A percentile compares a stretch with the other conserved stretches of the same genome.
These are phyloP conservation scores for Volucella inanis DNA, from an alignment of 2,888 invertebrate species.

Conservation along the genomic window DNA sequence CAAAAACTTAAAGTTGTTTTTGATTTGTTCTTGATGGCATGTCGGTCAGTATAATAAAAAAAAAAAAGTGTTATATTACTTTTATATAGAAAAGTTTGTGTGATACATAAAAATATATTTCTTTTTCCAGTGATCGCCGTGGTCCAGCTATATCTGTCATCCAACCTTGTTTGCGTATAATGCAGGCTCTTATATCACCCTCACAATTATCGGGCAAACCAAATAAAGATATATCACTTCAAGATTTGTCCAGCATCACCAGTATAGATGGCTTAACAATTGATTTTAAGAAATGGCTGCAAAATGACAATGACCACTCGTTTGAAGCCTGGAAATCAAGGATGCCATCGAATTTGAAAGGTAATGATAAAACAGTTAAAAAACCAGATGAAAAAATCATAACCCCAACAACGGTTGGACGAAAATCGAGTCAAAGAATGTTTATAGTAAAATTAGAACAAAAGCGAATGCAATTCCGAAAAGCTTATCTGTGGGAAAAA, in stretches of 20 bases:
- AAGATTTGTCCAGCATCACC: conserved; percentile 84
- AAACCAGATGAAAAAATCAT: conserved; percentile 55
- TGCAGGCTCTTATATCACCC: conserved; percentile 91
- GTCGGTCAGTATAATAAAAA: conserved; percentile 82
- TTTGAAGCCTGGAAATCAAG: conserved; percentile 89
- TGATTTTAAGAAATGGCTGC: conserved; percentile 89
- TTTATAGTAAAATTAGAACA: conserved; percentile 78
- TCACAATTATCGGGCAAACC: conserved; percentile 85
- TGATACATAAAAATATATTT: neutral
- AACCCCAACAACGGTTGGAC: conserved; percentile 26
- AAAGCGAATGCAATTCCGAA: conserved; percentile 81
- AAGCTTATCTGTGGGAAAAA: conserved; percentile 88
- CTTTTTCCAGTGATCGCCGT: conserved; percentile 85
- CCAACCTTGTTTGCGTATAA: conserved; percentile 95
- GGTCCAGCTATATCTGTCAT: conserved; percentile 95
- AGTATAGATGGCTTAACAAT: conserved; percentile 87
- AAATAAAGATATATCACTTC: conserved; percentile 84
- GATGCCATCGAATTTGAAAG: conserved; percentile 84
- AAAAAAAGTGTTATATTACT: neutral
- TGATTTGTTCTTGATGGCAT: conserved; percentile 92
- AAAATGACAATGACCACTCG: conserved; percentile 87
- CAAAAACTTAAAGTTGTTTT: conserved; percentile 94
- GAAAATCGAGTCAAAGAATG: conserved; percentile 55
- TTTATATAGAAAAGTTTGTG: neutral
- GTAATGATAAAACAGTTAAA: conserved; percentile 77